These are phyloP conservation scores for Parazoanthus atlanticus DNA, from an alignment of 92 coral and sea anemone genomes.

Conservation along the genomic window DNA sequence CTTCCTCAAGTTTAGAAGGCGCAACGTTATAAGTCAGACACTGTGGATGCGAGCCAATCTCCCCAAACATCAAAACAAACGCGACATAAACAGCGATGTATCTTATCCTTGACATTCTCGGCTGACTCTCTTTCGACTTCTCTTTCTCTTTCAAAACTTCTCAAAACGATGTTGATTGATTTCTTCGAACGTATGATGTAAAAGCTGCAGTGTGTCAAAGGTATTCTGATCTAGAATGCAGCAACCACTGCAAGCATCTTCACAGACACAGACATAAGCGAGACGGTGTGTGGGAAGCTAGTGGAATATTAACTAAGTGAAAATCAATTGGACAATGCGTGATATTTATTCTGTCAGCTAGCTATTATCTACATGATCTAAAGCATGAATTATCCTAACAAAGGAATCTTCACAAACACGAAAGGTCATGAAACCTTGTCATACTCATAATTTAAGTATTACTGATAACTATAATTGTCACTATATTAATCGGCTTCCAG, in stretches of 20 bases:
- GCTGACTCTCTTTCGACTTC: neutral
- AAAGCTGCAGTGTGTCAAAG: no score
- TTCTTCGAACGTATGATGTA: neutral
- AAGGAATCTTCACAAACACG: no score
- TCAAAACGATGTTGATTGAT: neutral
- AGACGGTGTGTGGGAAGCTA: neutral
- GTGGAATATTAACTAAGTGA: neutral
- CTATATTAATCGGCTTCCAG: no score
- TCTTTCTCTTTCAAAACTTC: neutral
- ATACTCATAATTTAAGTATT: no score
- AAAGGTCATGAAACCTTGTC: no score
- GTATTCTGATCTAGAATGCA: neutral
- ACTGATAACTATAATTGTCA: no score
- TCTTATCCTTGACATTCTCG: neutral
- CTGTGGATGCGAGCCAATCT: constrained; percentile 71
- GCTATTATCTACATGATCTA: no score
- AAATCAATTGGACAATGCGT: no score
- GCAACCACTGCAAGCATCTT: neutral
- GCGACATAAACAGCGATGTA: neutral
- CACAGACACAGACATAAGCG: neutral
- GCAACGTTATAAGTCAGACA: constrained; percentile 80
- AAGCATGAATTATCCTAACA: neutral
- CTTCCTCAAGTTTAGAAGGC: constrained; percentile 68
- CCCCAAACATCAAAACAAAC: neutral
- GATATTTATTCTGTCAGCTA: no score